Conservation (phyloP, 2,797 vertebrate genomes). For the Anniella stebbinsi region DNA sequence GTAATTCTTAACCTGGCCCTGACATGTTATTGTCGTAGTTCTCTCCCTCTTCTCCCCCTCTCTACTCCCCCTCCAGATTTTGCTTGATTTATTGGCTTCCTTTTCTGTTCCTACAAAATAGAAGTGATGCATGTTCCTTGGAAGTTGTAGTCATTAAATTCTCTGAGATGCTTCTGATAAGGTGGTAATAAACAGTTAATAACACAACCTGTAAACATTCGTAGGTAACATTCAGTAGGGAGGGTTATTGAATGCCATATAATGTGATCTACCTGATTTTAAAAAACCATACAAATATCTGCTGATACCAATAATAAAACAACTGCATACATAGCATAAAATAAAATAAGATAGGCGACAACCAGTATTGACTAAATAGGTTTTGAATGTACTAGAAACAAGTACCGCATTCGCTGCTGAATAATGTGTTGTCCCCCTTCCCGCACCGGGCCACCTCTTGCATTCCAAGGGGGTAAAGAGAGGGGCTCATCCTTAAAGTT, state of each 20-base stretch:
- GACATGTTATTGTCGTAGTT: background rate
- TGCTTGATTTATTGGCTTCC: background rate
- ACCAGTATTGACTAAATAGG: background rate
- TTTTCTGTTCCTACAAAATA: background rate
- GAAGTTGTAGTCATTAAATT: background rate
- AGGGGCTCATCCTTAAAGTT: background rate
- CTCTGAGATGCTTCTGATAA: background rate
- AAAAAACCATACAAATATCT: background rate
- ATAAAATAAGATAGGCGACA: background rate
- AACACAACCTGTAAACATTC: background rate
- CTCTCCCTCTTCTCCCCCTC: background rate
- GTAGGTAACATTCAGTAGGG: background rate
- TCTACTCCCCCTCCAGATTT: background rate
- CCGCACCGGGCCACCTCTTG: background rate
- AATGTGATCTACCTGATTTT: background rate
- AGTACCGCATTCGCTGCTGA: background rate
- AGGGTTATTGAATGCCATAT: background rate
- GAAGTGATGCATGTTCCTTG: background rate
- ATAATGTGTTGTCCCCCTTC: background rate
- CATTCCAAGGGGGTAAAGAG: background rate
- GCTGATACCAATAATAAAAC: slow-evolving; percentile 8
- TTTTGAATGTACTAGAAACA: background rate
- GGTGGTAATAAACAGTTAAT: background rate
- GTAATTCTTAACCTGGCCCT: background rate
- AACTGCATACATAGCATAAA: background rate